Percentiles rank a stretch among this genome's conserved stretches.
Conservation (phyloP, 1,140 invertebrate species). For the Drosophila jambulina region DNA sequence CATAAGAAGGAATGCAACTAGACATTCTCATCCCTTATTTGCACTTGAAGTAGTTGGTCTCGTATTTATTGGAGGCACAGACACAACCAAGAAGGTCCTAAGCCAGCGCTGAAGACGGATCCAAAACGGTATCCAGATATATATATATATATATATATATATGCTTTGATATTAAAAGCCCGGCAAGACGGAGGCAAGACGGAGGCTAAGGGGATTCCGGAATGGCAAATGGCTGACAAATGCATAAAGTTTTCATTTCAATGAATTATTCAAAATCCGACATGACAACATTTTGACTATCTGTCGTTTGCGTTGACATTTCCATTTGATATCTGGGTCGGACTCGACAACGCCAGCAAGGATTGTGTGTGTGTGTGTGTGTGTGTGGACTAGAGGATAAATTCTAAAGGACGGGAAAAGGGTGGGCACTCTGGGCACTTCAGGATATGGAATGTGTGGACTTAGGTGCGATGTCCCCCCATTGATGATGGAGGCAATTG, state of each 20-base stretch:
- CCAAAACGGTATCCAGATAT: neutral
- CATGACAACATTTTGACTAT: constrained; percentile 77
- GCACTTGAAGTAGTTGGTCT: neutral
- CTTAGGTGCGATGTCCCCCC: constrained; percentile 49
- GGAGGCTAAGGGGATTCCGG: constrained; percentile 5
- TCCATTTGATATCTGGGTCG: constrained; percentile 72
- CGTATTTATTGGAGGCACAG: neutral
- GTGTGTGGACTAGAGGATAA: neutral
- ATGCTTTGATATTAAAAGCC: constrained; percentile 5
- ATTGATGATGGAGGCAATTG: constrained; percentile 35
- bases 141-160: neutral
- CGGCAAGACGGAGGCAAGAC: neutral
- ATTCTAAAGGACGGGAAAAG: constrained; percentile 1
- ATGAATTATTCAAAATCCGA: constrained; percentile 80
- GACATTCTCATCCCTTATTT: neutral
- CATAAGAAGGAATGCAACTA: neutral
- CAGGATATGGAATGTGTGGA: constrained; percentile 5
- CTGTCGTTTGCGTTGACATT: constrained; percentile 73
- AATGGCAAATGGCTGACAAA: constrained; percentile 75
- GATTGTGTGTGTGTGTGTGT: neutral
- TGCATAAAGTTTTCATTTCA: constrained; percentile 78
- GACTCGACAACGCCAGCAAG: constrained; percentile 9
- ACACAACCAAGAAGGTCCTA: constrained; percentile 3
- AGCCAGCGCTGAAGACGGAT: constrained; percentile 10
- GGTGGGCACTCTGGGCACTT: constrained; percentile 3